phyloP scores from a whole-genome alignment of 2,113 vertebrate genomes.

The Terrapene triunguis region DNA sequence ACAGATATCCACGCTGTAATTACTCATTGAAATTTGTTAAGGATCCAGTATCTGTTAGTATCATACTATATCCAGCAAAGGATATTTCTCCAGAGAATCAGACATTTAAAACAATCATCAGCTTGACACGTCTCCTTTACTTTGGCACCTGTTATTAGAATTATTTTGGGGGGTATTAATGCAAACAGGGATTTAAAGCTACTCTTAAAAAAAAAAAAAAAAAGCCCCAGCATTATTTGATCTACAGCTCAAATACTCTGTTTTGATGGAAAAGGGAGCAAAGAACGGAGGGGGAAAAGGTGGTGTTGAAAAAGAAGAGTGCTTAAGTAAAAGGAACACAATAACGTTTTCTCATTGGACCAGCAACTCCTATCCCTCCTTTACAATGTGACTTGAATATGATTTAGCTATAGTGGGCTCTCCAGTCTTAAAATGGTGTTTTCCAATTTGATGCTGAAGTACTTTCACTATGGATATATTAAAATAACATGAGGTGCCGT shows the following conservation, averaged over 20 bases:
- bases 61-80: background rate
- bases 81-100: background rate
- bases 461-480: background rate
- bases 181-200: background rate
- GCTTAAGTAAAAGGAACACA: background rate
- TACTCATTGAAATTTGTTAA: slow-evolving; percentile 13
- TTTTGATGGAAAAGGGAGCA: background rate
- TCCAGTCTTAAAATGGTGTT: background rate
- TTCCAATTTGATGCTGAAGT: background rate
- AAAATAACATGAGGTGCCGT: background rate
- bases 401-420: background rate
- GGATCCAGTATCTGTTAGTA: background rate
- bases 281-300: background rate
- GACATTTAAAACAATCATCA: background rate
- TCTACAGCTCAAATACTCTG: background rate
- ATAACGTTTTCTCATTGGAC: accelerated
- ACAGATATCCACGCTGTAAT: background rate
- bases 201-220: too few species aligned
- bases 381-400: background rate
- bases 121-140: background rate
- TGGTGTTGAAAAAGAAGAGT: background rate
- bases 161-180: background rate
- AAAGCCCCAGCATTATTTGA: background rate
- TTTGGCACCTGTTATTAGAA: background rate
- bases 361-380: background rate